Conservation (phyloP, 1,140 invertebrate species). For the Cephus cinctus region DNA sequence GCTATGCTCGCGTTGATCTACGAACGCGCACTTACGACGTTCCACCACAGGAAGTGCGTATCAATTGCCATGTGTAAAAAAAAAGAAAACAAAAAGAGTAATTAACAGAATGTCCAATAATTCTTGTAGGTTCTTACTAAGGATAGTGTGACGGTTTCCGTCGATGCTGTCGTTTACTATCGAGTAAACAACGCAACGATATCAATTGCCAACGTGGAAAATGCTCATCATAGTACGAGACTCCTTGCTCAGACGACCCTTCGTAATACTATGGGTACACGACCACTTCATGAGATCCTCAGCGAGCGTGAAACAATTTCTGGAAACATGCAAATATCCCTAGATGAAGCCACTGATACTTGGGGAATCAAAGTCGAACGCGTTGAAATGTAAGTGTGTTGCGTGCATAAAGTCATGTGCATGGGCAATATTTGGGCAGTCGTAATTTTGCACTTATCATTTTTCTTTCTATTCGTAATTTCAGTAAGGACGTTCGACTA, state of each 20-base stretch:
- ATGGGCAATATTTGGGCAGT: too few relatives aligned
- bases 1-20: slow-evolving; percentile 87
- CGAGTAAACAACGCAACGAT: slow-evolving; percentile 93
- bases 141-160: slow-evolving; percentile 92
- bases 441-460: slow-evolving; percentile 1
- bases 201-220: slow-evolving; percentile 95
- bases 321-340: slow-evolving; percentile 75
- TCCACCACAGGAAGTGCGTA: slow-evolving; percentile 87
- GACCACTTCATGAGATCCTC: slow-evolving; percentile 92
- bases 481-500: slow-evolving; percentile 88
- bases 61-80: background rate
- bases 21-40: slow-evolving; percentile 91
- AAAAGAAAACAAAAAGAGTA: too few relatives aligned
- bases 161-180: slow-evolving; percentile 94
- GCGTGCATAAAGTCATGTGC: too few relatives aligned
- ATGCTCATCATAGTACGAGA: slow-evolving; percentile 89
- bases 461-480: slow-evolving; percentile 23
- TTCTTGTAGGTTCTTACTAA: slow-evolving; percentile 80
- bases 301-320: slow-evolving; percentile 93
- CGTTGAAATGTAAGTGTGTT: slow-evolving; percentile 92
- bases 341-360: slow-evolving; percentile 92
- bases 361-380: slow-evolving; percentile 97
- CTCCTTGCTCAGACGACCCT: slow-evolving; percentile 87
- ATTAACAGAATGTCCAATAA: background rate
- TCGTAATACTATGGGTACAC: slow-evolving; percentile 93